These are phyloP conservation scores for Siniperca obscura DNA, from an alignment of 2,797 vertebrate species.

Conservation along the genomic window DNA sequence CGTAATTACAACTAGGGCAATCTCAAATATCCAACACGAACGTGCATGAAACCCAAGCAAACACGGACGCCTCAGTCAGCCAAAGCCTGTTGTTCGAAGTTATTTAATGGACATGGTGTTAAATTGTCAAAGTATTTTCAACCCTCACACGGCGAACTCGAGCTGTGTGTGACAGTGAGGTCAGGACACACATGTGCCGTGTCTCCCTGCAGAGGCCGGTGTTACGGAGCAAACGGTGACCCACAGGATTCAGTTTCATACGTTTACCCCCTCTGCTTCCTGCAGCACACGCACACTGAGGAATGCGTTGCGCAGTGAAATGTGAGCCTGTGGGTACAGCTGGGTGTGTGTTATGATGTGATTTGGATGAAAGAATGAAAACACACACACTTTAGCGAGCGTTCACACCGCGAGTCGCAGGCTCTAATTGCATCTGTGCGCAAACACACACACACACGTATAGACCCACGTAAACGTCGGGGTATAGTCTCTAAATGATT, in stretches of 20 bases:
- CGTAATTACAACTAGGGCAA: neutral
- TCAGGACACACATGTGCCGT: slow-evolving; percentile 42
- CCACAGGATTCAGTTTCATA: slow-evolving; percentile 54
- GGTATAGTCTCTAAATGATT: neutral
- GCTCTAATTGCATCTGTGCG: neutral
- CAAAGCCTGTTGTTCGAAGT: neutral
- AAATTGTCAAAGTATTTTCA: neutral
- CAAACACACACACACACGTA: neutral
- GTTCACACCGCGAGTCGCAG: neutral
- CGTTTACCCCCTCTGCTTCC: slow-evolving; percentile 38
- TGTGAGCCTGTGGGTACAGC: slow-evolving; percentile 64
- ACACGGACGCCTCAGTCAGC: neutral
- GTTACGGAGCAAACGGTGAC: slow-evolving; percentile 49
- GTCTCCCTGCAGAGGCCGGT: slow-evolving; percentile 48
- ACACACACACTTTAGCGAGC: slow-evolving; percentile 29
- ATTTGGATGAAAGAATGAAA: slow-evolving; percentile 58
- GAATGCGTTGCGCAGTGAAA: slow-evolving; percentile 65
- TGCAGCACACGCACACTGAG: slow-evolving; percentile 17
- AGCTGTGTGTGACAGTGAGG: slow-evolving; percentile 9
- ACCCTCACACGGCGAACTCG: neutral
- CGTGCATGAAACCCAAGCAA: neutral
- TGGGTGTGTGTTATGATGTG: slow-evolving; percentile 66
- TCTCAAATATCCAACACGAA: neutral
- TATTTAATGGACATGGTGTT: neutral
- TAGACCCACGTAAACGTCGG: neutral